Conservation (phyloP, 2,113 vertebrate species). For the Stigmatopora nigra region DNA sequence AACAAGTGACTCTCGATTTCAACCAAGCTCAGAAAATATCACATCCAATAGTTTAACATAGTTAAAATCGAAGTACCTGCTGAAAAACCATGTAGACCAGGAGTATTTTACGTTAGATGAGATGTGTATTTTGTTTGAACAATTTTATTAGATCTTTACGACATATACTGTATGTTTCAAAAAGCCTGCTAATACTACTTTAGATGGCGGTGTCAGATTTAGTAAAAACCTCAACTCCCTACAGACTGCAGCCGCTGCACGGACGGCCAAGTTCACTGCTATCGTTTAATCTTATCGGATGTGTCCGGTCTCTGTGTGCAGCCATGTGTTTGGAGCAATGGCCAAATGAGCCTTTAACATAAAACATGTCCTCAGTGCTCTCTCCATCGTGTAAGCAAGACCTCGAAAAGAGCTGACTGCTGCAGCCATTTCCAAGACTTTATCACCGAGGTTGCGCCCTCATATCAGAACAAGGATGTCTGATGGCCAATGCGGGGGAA, state of each 20-base stretch:
- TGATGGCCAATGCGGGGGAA: conserved; percentile 33
- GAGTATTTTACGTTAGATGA: neutral
- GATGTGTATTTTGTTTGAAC: neutral
- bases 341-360: conserved; percentile 19
- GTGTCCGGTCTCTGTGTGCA: conserved; percentile 2
- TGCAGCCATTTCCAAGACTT: conserved; percentile 15
- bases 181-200: neutral
- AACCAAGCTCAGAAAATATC: neutral
- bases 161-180: neutral
- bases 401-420: conserved; percentile 42
- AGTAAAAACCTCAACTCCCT: neutral
- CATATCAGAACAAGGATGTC: conserved; percentile 38
- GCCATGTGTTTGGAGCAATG: conserved; percentile 8
- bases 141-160: neutral
- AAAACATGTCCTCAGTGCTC: conserved; percentile 29
- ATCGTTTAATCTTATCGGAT: conserved; percentile 2
- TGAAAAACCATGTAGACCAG: neutral
- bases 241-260: neutral
- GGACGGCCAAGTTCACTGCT: neutral
- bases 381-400: conserved; percentile 16
- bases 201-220: neutral
- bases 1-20: conserved; percentile 4
- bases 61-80: no score
- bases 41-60: neutral
- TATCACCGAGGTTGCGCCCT: conserved; percentile 34